These are phyloP conservation scores for Lottia gigantea DNA, from an alignment of 2,888 invertebrate species.

Conservation along the genomic window DNA sequence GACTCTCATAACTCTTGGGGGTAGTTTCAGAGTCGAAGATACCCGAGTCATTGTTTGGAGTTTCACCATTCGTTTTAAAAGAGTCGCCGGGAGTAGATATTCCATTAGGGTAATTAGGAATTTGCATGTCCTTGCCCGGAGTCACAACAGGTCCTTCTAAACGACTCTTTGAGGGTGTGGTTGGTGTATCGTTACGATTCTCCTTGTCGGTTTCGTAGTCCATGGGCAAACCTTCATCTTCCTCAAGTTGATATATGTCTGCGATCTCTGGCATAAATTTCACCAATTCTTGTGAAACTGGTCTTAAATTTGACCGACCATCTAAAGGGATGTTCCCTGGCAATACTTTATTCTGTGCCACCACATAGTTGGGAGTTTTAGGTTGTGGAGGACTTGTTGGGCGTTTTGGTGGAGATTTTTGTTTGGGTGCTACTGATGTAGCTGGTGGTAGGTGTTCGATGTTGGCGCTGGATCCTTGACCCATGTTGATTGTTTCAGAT, in stretches of 20 bases:
- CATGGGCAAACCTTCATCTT: constrained; percentile 20
- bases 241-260: constrained; percentile 39
- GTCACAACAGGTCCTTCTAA: neutral
- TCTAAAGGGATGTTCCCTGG: constrained; percentile 38
- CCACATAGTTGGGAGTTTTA: constrained; percentile 47
- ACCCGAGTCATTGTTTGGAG: neutral
- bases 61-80: neutral
- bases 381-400: constrained; percentile 37
- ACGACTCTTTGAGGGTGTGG: neutral
- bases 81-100: constrained; percentile 12
- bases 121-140: neutral
- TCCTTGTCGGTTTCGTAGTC: constrained; percentile 24
- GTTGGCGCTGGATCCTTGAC: neutral
- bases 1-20: constrained; percentile 8
- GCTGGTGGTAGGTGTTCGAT: neutral
- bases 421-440: constrained; percentile 30
- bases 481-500: neutral
- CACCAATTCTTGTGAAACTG: constrained; percentile 54
- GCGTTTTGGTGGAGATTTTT: constrained; percentile 37
- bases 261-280: constrained; percentile 50
- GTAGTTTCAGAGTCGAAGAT: neutral
- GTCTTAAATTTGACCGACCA: constrained; percentile 36
- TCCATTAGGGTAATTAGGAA: constrained; percentile 6
- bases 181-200: neutral
- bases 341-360: constrained; percentile 51